phyloP scores from a whole-genome alignment of 2,113 vertebrate genomes.

The Clinocottus analis region DNA sequence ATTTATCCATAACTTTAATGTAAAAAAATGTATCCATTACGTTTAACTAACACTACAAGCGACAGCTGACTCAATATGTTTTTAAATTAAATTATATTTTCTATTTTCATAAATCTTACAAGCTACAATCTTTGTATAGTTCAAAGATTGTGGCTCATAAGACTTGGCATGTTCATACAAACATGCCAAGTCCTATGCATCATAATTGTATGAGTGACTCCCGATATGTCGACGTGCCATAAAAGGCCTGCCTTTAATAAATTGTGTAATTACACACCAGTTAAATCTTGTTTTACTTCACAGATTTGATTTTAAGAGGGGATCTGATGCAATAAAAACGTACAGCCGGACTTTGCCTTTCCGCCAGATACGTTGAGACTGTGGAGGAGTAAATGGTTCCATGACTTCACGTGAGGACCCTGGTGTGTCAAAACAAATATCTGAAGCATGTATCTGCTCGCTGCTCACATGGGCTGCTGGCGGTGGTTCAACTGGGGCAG shows the following conservation, averaged over 20 bases:
- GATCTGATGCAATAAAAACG: conserved; percentile 1
- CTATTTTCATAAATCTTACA: neutral
- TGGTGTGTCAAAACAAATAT: conserved; percentile 46
- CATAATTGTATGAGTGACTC: neutral
- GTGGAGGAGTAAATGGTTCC: conserved; percentile 49
- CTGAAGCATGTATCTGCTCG: conserved; percentile 25
- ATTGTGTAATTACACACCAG: conserved; percentile 5
- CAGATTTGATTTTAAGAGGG: conserved; percentile 26
- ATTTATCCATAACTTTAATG: neutral
- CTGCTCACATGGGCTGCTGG: conserved; percentile 17
- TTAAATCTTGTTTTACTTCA: conserved; percentile 8
- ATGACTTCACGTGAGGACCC: conserved; percentile 48
- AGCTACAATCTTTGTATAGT: neutral
- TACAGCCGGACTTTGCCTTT: conserved; percentile 15
- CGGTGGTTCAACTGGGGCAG: conserved; percentile 47
- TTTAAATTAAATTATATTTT: neutral
- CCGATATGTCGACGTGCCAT: conserved; percentile 4
- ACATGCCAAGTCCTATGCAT: neutral
- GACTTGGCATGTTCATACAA: no score
- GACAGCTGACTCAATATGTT: neutral
- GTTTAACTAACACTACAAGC: neutral
- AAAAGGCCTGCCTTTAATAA: neutral
- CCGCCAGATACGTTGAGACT: conserved; percentile 18
- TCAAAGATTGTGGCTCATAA: no score
- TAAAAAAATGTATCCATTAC: neutral